phyloP scores from a whole-genome alignment of 1,140 invertebrate genomes.

The Zeugodacus cucurbitae region DNA sequence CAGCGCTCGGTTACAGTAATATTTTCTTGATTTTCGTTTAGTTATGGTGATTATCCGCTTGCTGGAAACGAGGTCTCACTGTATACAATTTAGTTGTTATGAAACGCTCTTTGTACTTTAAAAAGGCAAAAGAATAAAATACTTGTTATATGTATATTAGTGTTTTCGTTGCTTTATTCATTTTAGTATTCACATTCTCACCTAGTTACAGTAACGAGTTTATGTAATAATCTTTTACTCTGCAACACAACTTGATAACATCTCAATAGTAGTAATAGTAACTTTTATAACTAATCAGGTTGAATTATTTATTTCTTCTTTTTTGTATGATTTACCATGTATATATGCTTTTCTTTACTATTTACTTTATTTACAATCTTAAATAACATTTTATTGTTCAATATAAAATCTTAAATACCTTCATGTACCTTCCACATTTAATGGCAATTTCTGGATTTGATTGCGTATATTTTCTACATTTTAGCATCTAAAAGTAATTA shows the following conservation, averaged over 20 bases:
- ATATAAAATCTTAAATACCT: conserved; percentile 30
- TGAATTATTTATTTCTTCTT: background rate
- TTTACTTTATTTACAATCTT: background rate
- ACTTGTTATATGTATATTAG: too few relatives aligned
- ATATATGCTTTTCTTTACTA: background rate
- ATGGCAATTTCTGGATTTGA: background rate
- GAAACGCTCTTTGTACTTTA: too few relatives aligned
- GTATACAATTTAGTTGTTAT: too few relatives aligned
- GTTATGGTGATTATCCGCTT: too few relatives aligned
- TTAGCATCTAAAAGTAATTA: conserved; percentile 10
- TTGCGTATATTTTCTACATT: background rate
- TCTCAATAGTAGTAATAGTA: conserved; percentile 31
- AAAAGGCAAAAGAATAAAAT: too few relatives aligned
- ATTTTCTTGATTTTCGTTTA: too few relatives aligned
- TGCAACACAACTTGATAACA: conserved; percentile 1
- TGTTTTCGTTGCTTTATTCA: conserved; percentile 21
- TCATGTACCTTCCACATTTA: background rate
- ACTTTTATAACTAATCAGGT: conserved; percentile 34
- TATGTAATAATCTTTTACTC: conserved; percentile 23
- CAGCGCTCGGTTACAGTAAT: too few relatives aligned
- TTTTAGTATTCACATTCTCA: conserved; percentile 15
- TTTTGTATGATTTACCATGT: background rate
- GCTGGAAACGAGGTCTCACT: too few relatives aligned
- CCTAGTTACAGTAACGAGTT: conserved; percentile 33
- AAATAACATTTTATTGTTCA: background rate